phyloP scores from a whole-genome alignment of 2,113 vertebrate species.

The Sander lucioperca region DNA sequence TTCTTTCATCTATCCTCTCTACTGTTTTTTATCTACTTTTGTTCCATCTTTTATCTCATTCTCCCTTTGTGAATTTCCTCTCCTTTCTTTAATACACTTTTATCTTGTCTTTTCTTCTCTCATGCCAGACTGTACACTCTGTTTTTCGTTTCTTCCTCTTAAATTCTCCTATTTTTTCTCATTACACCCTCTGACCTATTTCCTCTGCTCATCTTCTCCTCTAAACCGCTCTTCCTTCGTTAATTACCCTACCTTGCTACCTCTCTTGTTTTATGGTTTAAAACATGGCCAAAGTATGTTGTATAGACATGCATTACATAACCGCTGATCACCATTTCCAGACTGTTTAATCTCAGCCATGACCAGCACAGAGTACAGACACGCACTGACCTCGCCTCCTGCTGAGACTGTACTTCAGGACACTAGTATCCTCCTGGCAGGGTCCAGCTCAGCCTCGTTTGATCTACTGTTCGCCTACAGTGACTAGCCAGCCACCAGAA shows the following conservation, averaged over 20 bases:
- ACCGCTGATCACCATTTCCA: conserved; percentile 1
- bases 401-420: conserved; percentile 26
- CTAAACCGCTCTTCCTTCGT: neutral
- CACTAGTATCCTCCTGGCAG: neutral
- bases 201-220: neutral
- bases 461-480: conserved; percentile 34
- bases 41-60: neutral
- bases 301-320: neutral
- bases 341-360: conserved; percentile 10
- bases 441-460: conserved; percentile 16
- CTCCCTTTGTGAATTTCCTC: neutral
- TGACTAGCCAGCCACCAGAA: conserved; percentile 16
- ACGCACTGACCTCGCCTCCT: conserved; percentile 7
- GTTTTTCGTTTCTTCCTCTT: neutral
- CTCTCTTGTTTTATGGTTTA: neutral
- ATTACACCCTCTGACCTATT: conserved; percentile 22
- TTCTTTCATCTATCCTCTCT: neutral
- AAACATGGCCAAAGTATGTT: neutral
- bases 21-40: conserved; percentile 19
- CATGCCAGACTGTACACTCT: neutral
- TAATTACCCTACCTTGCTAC: neutral
- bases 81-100: neutral
- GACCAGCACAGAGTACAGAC: neutral
- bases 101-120: neutral
- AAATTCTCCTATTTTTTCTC: conserved; percentile 2